Evolutionary conservation across 2,888 invertebrate species (phyloP), one percentile per base, ranked within the genome.

Genomic region (Macaria liturata): DNA sequence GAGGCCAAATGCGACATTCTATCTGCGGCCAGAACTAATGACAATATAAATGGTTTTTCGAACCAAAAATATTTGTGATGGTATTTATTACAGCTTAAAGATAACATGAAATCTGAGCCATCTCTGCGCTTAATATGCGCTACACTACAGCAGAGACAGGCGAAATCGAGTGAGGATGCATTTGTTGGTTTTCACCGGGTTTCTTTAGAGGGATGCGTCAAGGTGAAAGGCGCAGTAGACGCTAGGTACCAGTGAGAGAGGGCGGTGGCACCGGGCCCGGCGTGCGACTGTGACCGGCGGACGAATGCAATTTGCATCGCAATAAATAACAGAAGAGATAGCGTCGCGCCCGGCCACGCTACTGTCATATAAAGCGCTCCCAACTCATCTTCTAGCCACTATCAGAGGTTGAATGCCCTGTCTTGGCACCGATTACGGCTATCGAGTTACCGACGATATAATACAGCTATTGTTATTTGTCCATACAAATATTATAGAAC

Each of bases 371-470:
- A 72, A 60, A 67, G 64, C 64, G 61, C 64, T 57, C 61, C 59
- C 65, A 39, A 71, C 71, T 72, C 71, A 72, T 76, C 72, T 77
- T 75, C 62, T 63, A 77, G 74, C 70, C 78, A 74, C 80, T 88
- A 89, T 88, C 88, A 81, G 74, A 78, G 76, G 90, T 88, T 89
- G 88, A 88, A 88, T 76, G 90, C 78, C 87, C 89, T 78, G 81
- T 80, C 87, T 83, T 78, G 79, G 74, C 80, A 79, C 78, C 79
- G 79, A 83, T 84, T 80, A 80, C 75, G 57, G 64, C 65, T 67
- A 68, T 65, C 59, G 57, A 47, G 59, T 60, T 61, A 61, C 64
- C 34, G 34, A 37, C 4, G 5, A 37, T 6, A 60, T 61, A 66
- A 65, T 62, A 52, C 60, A 59, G 59, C 59, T 57, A 60, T 52